Evolutionary conservation across 2,113 vertebrate species (phyloP).

Genomic region (Elanus axillaris): DNA sequence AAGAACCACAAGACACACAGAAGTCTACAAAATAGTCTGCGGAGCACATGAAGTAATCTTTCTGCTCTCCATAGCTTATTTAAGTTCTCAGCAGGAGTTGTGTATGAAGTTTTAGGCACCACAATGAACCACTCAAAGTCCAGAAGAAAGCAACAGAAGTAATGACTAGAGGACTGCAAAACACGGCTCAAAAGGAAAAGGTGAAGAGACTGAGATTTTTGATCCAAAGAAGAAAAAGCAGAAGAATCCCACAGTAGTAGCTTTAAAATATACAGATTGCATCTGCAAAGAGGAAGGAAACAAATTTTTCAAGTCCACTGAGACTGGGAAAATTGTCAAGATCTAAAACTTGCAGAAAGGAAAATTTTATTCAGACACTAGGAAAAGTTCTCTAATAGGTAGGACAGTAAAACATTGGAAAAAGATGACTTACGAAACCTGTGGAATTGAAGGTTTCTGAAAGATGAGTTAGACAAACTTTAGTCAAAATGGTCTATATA

Average conservation of each 20-base stretch:
- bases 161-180: neutral
- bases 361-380: neutral
- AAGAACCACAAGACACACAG: neutral
- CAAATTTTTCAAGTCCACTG: neutral
- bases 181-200: neutral
- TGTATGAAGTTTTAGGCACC: neutral
- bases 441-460: neutral
- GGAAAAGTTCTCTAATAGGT: neutral
- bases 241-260: neutral
- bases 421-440: neutral
- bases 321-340: neutral
- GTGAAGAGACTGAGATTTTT: neutral
- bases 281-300: neutral
- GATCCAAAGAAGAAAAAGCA: neutral
- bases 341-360: neutral
- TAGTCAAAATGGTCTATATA: neutral
- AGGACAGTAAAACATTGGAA: neutral
- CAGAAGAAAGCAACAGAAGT: neutral
- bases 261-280: neutral
- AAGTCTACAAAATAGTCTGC: neutral
- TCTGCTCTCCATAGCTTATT: neutral
- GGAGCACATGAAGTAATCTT: neutral
- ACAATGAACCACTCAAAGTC: neutral
- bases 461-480: neutral
- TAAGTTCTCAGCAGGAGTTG: neutral